Evolutionary conservation across 2,113 vertebrate species (phyloP), one percentile per base, ranked within the genome.

Genomic region (Dicaeum eximium): DNA sequence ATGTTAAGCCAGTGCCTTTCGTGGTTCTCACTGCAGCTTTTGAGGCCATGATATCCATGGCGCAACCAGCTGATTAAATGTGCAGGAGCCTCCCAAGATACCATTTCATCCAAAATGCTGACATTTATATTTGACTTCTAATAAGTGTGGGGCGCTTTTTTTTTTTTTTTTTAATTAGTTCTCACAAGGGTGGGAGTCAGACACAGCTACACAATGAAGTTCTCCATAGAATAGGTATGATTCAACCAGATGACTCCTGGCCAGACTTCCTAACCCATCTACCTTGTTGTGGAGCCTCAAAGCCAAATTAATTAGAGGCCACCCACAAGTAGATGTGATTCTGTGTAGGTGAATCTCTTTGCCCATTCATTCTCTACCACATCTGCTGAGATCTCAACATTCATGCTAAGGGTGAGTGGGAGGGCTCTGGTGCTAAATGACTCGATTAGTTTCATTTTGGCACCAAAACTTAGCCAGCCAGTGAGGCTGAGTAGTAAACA

Each of bases 1-100:
- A 96, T 92, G 93, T 80, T 62, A 84, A 90, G 92, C 96, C 86
- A 92, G 94, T 71, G 91, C 95, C 93, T 96, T 89, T 91, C 47
- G 30, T 75, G 91, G 94, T 71, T 87, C 89, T 95, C 83, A 21
- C 47, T 91, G 91, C 69, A 77, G 80, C 47, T 66, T 92, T 95
- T 45, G 65, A 93, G 79, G 61, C 65, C 86, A 13, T 33, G 17
- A 86, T 93, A 42, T 35, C 89, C 96, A 94, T 75, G 92, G 93
- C 9, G 45, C 75, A 90, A 97, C 60, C 24, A 66, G 58, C 73
- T 83, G 82, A 94, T 79, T 90, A 93, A 94, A 96, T 13, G 86
- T 24, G 74, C 92, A 93, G 89, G 70, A 81, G 79, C 86, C 70
- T 97, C 94, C 95, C 94, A 69, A 35, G 93, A 89, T 51, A 91